Base-by-base conservation (phyloP, 2,113 vertebrate species). In the Cheirogaleus medius region DNA sequence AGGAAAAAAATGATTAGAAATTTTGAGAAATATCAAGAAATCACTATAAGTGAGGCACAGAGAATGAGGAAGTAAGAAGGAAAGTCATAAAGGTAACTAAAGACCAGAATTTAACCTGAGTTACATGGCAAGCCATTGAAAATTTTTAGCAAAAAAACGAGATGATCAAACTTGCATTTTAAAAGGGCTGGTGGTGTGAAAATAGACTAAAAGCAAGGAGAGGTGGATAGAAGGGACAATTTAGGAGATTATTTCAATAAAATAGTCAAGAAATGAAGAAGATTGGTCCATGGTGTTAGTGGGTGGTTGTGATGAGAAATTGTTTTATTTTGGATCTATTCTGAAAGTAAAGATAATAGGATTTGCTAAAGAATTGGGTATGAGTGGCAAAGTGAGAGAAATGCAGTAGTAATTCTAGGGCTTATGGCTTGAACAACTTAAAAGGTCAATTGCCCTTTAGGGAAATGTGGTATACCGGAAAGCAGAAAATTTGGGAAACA, bases 101-200 rank as follows among this genome's bases (percentile, higher is more conserved):
- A 93, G 44, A 37, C 64, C 2, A 39, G 34, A 39, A 71, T 78
- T 82, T n/a, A 34, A 56, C 37, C 27, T 37, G 3, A 85, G 3
- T 69, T 5, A 71, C 6, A 20, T 39, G 14, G 23, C 7, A 14
- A 64, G 14, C 3, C 3, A 12, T 0, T 58, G 21, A 5, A 77
- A 11, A 8, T 37, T 56, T 27, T 64, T 5, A 64, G 1, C 52
- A 84, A 54, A 83, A 11, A 56, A 49, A n/a, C 3, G 14, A 56
- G 14, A 64, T 8, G 23, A 17, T 52, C 11, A 44, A 69, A 47
- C 4, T 39, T 47, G 0, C 4, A 54, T 47, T 84, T 64, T 73
- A n/a, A 85, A 73, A 47, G 8, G 0, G 17, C 9, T 7, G 3
- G 15, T 81, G 4, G 64, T 81, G 0, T 63, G 21, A 39, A 12